Base-by-base conservation (phyloP, 37 sponge, comb jelly and placozoan species). In the Ianthella basta region DNA sequence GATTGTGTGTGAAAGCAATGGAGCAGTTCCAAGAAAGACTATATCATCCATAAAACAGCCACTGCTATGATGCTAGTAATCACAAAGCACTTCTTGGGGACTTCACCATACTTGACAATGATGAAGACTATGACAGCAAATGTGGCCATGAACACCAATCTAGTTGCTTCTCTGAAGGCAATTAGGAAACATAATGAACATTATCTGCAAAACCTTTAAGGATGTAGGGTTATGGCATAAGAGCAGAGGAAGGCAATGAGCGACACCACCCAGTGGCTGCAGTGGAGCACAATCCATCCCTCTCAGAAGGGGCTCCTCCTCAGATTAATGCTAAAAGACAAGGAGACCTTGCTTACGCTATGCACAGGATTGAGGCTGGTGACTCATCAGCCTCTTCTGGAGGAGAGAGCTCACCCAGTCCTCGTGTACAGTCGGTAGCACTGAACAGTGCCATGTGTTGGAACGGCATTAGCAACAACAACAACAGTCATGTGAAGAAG, bases 401-500 rank as follows among this genome's bases (percentile, higher is more conserved):
- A 8, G 73, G 73, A 75, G 78, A 75, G 25, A 75, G 54, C 53
- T 75, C 78, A 25, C 78, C 78, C 1, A 75, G 78, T 75, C 78
- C 78, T 41, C 54, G 78, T 16, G 37, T 75, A 10, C 41, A 44
- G 14, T 75, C 78, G 3, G 25, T 75, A 19, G 20, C n/a, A 30
- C 5, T 75, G 15, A 41, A 2, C 3, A 33, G 70, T 30, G 27
- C 10, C 34, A 30, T 69, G 70, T 30, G 35, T 18, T 69, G 78
- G 44, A 75, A 75, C 40, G 37, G 37, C 44, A 75, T 24, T 14
- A 53, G 12, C 54, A 53, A 44, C 25, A 33, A 70, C 32, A 33
- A 33, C n/a, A 33, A 33, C 20, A 33, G 72, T 19, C n/a, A 2
- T 6, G 29, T 34, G 3, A 21, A 8, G 3, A 33, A 33, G 20